phyloP scores from a whole-genome alignment of 2,113 vertebrate genomes.

The Pampusana beccarii region DNA sequence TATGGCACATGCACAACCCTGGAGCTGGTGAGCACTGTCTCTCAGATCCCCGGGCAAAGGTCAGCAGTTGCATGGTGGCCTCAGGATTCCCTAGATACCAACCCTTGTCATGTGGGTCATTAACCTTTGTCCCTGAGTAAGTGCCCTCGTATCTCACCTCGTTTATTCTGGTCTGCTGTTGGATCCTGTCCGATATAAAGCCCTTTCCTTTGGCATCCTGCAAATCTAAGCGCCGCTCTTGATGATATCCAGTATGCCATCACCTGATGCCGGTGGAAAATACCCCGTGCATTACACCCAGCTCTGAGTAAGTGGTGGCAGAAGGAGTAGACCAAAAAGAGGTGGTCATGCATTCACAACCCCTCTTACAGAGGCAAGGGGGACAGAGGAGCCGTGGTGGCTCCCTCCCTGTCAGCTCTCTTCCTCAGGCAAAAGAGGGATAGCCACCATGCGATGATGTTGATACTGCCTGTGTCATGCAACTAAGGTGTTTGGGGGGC shows the following conservation, averaged over 20 bases:
- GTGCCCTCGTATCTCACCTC: conserved; percentile 10
- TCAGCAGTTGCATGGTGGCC: neutral
- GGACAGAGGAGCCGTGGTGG: neutral
- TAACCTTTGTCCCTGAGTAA: conserved; percentile 25
- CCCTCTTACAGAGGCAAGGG: neutral
- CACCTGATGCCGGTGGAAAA: neutral
- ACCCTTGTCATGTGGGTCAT: neutral
- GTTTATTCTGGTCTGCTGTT: neutral
- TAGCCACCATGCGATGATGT: neutral
- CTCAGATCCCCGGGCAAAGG: neutral
- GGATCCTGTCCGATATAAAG: neutral
- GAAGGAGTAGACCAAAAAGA: neutral
- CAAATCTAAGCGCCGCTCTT: neutral
- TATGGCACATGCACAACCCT: rapidly evolving
- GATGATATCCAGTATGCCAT: neutral
- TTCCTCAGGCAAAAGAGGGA: neutral
- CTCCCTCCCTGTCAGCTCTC: neutral
- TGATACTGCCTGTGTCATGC: neutral
- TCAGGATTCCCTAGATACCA: neutral
- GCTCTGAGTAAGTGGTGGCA: neutral
- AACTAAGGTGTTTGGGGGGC: neutral
- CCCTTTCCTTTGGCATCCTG: neutral
- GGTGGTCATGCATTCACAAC: rapidly evolving
- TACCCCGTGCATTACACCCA: rapidly evolving
- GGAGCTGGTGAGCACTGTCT: neutral